A percentile compares a stretch with the other conserved stretches of the same genome.
phyloP scores from a whole-genome alignment of 2,888 invertebrate genomes.

The Geotrupes spiniger region DNA sequence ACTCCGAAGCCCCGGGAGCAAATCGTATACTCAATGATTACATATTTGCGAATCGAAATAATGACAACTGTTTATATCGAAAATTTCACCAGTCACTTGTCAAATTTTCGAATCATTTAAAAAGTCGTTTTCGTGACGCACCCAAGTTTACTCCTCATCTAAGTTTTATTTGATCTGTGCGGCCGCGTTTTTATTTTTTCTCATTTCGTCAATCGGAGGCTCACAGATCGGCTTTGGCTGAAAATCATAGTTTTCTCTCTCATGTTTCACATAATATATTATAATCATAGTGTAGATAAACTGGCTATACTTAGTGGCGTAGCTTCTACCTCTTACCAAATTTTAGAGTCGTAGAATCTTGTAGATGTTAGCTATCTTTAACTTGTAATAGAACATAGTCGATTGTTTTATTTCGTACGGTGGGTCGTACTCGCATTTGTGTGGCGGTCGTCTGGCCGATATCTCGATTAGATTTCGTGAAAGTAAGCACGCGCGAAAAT shows the following conservation, averaged over 20 bases:
- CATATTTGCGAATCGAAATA: too few species aligned
- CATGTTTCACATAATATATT: background rate
- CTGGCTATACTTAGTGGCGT: background rate
- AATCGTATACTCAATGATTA: too few species aligned
- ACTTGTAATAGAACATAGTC: background rate
- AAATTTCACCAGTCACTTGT: too few species aligned
- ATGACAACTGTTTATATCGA: too few species aligned
- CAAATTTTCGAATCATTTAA: too few species aligned
- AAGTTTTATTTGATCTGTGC: constrained; percentile 13
- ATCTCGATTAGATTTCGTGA: too few species aligned
- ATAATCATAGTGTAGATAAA: background rate
- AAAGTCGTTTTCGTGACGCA: too few species aligned
- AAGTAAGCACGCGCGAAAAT: too few species aligned
- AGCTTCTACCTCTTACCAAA: background rate
- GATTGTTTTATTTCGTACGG: too few species aligned
- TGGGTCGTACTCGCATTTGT: too few species aligned
- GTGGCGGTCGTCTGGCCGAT: too few species aligned
- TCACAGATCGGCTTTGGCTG: constrained; percentile 36
- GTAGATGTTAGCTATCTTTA: background rate
- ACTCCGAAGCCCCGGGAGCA: too few species aligned
- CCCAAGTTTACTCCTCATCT: constrained; percentile 22
- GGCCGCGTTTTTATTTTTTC: constrained; percentile 2
- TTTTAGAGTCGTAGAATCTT: background rate
- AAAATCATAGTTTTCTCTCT: constrained; percentile 22
- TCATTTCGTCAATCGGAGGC: background rate